These are phyloP conservation scores for Psix sp. DNA, from an alignment of 1,140 invertebrate species.

Conservation along the genomic window DNA sequence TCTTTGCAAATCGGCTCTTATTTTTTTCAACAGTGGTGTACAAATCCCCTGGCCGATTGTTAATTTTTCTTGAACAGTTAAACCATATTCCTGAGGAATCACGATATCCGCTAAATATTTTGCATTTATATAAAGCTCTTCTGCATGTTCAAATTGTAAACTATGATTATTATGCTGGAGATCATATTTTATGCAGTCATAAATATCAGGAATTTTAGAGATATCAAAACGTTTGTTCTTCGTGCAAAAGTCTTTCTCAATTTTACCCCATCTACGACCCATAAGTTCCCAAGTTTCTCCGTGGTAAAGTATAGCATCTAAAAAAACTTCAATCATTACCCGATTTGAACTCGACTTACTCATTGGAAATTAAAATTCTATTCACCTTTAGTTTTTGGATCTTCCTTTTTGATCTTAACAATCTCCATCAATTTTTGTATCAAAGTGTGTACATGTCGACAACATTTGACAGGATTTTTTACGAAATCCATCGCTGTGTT, in stretches of 20 bases:
- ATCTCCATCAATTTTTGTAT: conserved; percentile 92
- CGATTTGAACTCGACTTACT: conserved; percentile 2
- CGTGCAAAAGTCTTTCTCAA: conserved; percentile 98
- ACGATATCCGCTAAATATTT: conserved; percentile 98
- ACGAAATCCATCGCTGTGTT: conserved; percentile 94
- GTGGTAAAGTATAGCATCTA: conserved; percentile 94
- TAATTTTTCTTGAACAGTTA: conserved; percentile 96
- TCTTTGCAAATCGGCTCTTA: conserved; percentile 94
- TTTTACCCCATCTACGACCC: conserved; percentile 98
- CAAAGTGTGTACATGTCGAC: conserved; percentile 90
- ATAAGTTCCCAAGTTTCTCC: conserved; percentile 99
- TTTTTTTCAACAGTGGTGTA: conserved; percentile 96
- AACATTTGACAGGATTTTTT: conserved; percentile 96
- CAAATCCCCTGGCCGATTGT: conserved; percentile 98
- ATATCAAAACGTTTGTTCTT: conserved; percentile 97
- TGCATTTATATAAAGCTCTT: conserved; percentile 96
- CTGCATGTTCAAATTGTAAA: conserved; percentile 94
- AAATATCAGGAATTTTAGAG: conserved; percentile 99
- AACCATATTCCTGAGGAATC: conserved; percentile 99
- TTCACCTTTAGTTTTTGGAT: conserved; percentile 90
- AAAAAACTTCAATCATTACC: conserved; percentile 7
- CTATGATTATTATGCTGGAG: conserved; percentile 98
- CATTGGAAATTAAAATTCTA: neutral
- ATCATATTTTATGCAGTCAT: conserved; percentile 99
- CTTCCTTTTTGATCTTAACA: conserved; percentile 90